These are phyloP conservation scores for Pteria penguin DNA, from an alignment of 2,888 invertebrate genomes.

Conservation along the genomic window DNA sequence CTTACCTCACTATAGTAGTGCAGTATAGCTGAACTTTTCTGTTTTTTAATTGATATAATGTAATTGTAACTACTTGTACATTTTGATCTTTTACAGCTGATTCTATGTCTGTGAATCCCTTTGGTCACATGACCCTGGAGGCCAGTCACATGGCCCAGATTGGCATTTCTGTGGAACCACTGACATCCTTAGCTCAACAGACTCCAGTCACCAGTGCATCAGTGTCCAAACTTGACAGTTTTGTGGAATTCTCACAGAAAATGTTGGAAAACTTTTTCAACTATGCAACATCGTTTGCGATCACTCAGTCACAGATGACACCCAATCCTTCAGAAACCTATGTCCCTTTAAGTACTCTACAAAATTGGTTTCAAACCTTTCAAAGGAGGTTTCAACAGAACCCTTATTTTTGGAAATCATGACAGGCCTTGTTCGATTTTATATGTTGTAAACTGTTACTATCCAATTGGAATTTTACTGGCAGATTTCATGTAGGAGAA, in stretches of 20 bases:
- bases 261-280: slow-evolving; percentile 97
- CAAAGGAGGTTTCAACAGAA: slow-evolving; percentile 92
- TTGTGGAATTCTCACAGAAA: slow-evolving; percentile 86
- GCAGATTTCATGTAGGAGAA: too few relatives aligned
- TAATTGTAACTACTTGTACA: too few relatives aligned
- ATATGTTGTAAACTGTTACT: too few relatives aligned
- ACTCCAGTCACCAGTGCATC: slow-evolving; percentile 80
- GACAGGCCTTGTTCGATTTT: too few relatives aligned
- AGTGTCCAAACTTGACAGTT: slow-evolving; percentile 77
- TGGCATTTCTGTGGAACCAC: slow-evolving; percentile 93
- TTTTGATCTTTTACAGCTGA: too few relatives aligned
- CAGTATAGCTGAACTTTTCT: too few relatives aligned
- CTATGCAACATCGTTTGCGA: slow-evolving; percentile 93
- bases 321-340: slow-evolving; percentile 90
- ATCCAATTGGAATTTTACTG: too few relatives aligned
- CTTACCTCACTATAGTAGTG: too few relatives aligned
- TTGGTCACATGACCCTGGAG: slow-evolving; percentile 82
- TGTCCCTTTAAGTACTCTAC: slow-evolving; percentile 92
- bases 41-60: too few relatives aligned
- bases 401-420: slow-evolving; percentile 93
- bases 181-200: slow-evolving; percentile 82
- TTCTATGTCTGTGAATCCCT: slow-evolving; percentile 46
- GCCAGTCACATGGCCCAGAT: slow-evolving; percentile 92
- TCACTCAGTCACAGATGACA: slow-evolving; percentile 89
- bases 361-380: slow-evolving; percentile 97